Evolutionary conservation across 2,113 vertebrate genomes (phyloP).

Genomic region (Burhinus bistriatus): DNA sequence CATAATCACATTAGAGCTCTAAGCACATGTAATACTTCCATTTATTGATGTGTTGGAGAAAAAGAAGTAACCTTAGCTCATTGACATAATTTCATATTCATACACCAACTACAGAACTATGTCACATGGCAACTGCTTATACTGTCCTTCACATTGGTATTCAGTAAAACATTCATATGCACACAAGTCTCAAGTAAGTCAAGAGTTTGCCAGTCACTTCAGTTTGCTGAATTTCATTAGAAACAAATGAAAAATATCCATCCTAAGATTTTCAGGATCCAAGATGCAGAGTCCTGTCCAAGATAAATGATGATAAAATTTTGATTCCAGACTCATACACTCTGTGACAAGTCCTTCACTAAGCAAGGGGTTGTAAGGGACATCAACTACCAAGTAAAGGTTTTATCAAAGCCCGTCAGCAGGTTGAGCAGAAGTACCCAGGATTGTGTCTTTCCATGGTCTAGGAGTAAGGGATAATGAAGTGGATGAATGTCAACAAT

Average conservation of each 20-base stretch:
- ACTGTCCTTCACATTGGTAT: neutral
- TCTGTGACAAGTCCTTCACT: neutral
- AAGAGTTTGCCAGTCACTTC: neutral
- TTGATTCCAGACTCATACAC: neutral
- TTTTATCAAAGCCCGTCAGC: neutral
- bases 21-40: constrained; percentile 7
- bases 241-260: neutral
- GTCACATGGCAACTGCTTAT: neutral
- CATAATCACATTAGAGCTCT: constrained; percentile 25
- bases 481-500: neutral
- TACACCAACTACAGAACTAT: neutral
- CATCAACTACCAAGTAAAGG: neutral
- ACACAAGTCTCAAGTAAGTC: neutral
- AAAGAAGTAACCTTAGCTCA: neutral
- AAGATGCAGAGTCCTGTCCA: neutral
- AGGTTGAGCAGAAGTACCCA: neutral
- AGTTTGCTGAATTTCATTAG: neutral
- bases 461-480: neutral
- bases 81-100: neutral
- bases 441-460: neutral
- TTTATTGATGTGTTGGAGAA: neutral
- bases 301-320: neutral
- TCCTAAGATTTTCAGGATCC: neutral
- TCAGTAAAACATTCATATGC: neutral
- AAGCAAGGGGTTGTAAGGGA: neutral